Evolutionary conservation across 2,113 vertebrate genomes (phyloP).

Genomic region (Equus przewalskii): DNA sequence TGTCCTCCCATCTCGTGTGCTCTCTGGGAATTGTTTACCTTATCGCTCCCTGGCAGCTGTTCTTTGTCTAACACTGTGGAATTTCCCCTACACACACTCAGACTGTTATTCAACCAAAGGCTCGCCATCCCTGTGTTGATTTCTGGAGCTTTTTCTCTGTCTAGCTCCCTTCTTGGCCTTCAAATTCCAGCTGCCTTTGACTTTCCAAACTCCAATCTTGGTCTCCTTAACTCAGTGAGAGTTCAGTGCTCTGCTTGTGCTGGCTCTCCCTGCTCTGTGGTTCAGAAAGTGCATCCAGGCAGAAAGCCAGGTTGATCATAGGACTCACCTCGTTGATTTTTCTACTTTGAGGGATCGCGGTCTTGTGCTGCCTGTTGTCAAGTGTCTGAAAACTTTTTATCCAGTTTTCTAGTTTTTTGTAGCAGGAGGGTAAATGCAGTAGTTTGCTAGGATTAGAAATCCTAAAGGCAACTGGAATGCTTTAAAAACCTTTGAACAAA

Average conservation of each 20-base stretch:
- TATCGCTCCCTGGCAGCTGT: neutral
- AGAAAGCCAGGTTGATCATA: neutral
- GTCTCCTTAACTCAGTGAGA: neutral
- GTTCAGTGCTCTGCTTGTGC: neutral
- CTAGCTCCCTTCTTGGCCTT: neutral
- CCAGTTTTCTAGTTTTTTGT: neutral
- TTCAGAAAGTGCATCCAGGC: neutral
- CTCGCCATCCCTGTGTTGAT: neutral
- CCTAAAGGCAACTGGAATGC: neutral
- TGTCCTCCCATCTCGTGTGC: neutral
- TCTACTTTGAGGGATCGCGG: neutral
- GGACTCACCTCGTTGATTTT: neutral
- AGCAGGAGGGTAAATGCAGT: neutral
- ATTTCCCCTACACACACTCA: neutral
- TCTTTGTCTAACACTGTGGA: neutral
- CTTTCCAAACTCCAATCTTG: neutral
- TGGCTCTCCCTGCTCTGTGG: neutral
- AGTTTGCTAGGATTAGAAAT: neutral
- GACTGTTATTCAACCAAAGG: neutral
- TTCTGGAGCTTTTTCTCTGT: neutral
- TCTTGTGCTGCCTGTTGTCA: neutral
- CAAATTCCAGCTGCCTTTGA: neutral
- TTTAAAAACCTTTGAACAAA: slow-evolving; percentile 25
- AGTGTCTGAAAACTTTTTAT: slow-evolving; percentile 19
- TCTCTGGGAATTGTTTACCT: neutral